Percentiles rank a stretch among this genome's conserved stretches.
These are phyloP conservation scores for Dendrocincla fuliginosa DNA, from an alignment of 2,797 vertebrate genomes.

Conservation along the genomic window DNA sequence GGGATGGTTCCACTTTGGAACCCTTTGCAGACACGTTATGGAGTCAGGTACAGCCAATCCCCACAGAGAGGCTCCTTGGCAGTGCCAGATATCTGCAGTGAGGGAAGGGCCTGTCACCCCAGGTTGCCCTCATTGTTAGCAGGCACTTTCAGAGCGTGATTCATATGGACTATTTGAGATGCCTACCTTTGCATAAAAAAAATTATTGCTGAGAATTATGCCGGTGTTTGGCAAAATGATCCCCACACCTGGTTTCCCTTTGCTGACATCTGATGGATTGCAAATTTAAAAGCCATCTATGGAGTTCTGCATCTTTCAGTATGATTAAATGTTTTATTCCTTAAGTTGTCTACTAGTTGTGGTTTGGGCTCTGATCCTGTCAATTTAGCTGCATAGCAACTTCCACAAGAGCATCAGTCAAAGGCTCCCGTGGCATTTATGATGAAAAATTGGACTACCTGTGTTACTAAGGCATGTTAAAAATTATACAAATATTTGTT, in stretches of 20 bases:
- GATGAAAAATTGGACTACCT: not conserved
- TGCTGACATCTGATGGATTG: not conserved
- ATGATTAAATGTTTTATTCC: not conserved
- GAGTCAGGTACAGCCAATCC: accelerated
- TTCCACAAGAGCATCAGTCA: not conserved
- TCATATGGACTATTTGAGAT: not conserved
- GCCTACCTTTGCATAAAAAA: not conserved
- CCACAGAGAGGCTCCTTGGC: accelerated
- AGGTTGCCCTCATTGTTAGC: not conserved
- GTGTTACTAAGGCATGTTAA: not conserved
- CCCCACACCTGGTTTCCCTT: not conserved
- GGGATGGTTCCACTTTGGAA: not conserved
- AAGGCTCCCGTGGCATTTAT: not conserved
- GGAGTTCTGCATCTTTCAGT: not conserved
- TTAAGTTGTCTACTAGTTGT: not conserved
- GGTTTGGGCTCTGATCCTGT: not conserved
- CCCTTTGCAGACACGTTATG: accelerated
- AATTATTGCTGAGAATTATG: not conserved
- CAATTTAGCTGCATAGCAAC: not conserved
- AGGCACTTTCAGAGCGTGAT: not conserved
- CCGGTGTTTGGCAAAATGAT: not conserved
- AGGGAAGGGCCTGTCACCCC: not conserved
- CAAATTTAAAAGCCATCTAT: not conserved
- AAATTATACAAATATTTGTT: not conserved
- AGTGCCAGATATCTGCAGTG: accelerated